These are phyloP conservation scores for Thera britannica DNA, from an alignment of 2,888 invertebrate genomes.

Conservation along the genomic window DNA sequence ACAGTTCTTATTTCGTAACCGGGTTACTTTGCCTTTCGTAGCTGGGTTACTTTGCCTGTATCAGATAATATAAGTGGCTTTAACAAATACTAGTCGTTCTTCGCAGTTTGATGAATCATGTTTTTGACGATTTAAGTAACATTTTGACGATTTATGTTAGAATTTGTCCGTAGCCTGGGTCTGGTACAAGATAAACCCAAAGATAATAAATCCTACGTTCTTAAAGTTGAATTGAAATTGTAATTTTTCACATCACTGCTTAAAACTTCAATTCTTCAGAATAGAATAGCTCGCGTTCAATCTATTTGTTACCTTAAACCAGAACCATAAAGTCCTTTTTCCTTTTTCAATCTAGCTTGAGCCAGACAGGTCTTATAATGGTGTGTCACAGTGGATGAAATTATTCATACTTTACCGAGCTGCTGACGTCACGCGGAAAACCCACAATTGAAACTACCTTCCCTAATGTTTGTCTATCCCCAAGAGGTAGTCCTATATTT, in stretches of 20 bases:
- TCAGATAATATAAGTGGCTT: too few relatives aligned
- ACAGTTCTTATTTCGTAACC: too few relatives aligned
- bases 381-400: constrained; percentile 8
- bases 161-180: too few relatives aligned
- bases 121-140: too few relatives aligned
- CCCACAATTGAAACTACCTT: constrained; percentile 9
- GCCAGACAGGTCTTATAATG: not conserved
- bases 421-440: constrained; percentile 24
- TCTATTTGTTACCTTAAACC: not conserved
- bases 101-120: too few relatives aligned
- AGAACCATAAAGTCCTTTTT: not conserved
- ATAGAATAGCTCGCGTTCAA: not conserved
- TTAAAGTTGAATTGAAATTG: not conserved
- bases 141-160: too few relatives aligned
- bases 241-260: not conserved
- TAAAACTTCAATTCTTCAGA: not conserved
- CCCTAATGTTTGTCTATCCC: constrained; percentile 13
- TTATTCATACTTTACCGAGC: constrained; percentile 23
- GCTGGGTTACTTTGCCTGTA: too few relatives aligned
- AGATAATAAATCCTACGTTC: too few relatives aligned
- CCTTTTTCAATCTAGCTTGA: not conserved
- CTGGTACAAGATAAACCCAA: too few relatives aligned
- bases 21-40: too few relatives aligned
- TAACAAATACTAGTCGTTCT: too few relatives aligned
- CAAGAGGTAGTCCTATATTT: constrained; percentile 7